Evolutionary conservation across 1,140 invertebrate genomes (phyloP), one percentile per base, ranked within the genome.

Genomic region (Ooceraea biroi): DNA sequence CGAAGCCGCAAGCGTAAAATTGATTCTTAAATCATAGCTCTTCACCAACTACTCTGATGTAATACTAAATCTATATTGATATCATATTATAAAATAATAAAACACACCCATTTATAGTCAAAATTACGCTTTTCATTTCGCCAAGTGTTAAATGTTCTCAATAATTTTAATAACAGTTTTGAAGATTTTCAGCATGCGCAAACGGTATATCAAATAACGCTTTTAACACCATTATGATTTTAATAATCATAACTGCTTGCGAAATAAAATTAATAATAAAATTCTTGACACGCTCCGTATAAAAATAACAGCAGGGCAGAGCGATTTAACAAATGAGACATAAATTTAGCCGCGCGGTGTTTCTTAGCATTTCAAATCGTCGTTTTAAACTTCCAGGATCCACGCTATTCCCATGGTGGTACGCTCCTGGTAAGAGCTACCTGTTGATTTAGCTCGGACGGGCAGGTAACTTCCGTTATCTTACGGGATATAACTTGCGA

Each of bases 361-460:
- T 84, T 71, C 58, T 57, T 68, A 66, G 57, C 72, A 19, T 55
- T 80, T 77, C 12, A 19, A 74, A 83, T 66, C 61, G 22, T 55
- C 46, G 50, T 61, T 80, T 69, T 69, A 69, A 61, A 87, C 66
- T 80, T 74, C 22, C 30, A 68, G 82, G 74, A 68, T 73, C 65
- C 71, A 50, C 48, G 48, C 69, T 80, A 87, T 87, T 88, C 76
- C 71, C 83, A 78, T 78, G 86, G 55, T 58, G 48, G 12, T 88
- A 89, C 87, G 84, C 68, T 85, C 78, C 84, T 88, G 83, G 60
- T 84, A 85, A 78, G 57, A 71, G 74, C 87, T 89, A 89, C 87
- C 87, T 89, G 87, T 89, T 89, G 87, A 89, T 85, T 55, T 77
- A 52, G 22, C 72, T 48, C 27, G 30, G 68, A 48, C 55, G 57